Evolutionary conservation across 2,888 invertebrate genomes (phyloP).

Genomic region (Lasioglossum zephyrum): DNA sequence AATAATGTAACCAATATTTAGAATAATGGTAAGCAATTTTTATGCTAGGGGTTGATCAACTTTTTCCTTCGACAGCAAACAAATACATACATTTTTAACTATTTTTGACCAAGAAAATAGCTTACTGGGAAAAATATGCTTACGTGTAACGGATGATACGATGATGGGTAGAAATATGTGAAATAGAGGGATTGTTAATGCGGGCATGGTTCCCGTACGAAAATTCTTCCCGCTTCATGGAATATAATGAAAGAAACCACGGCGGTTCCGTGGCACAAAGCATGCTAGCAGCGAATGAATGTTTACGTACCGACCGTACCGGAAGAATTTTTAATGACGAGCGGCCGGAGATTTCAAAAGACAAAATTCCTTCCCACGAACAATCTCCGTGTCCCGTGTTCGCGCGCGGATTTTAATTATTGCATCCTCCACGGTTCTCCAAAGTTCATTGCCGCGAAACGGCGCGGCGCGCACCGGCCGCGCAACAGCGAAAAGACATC

Average conservation of each 20-base stretch:
- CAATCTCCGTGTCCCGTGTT: neutral
- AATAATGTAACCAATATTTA: too few species aligned
- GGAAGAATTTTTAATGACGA: constrained; percentile 28
- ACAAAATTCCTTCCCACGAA: constrained; percentile 17
- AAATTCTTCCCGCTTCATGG: neutral
- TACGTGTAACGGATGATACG: neutral
- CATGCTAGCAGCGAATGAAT: neutral
- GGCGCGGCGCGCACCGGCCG: neutral
- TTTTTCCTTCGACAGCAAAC: too few species aligned
- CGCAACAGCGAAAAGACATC: constrained; percentile 18
- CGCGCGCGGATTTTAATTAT: constrained; percentile 16
- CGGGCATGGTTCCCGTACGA: neutral
- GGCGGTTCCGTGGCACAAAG: neutral
- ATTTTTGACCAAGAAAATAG: neutral
- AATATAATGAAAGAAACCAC: constrained; percentile 11
- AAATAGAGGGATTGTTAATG: neutral
- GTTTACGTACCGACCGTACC: constrained; percentile 8
- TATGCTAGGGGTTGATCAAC: too few species aligned
- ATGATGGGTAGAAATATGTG: neutral
- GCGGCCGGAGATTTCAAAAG: constrained; percentile 3
- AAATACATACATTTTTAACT: too few species aligned
- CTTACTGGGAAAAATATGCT: neutral
- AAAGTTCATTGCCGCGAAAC: constrained; percentile 10
- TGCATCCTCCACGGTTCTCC: neutral
- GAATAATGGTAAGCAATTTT: too few species aligned